Evolutionary conservation across 92 coral and sea anemone genomes (phyloP), one percentile per base, ranked within the genome.

Genomic region (Ricordea florida): DNA sequence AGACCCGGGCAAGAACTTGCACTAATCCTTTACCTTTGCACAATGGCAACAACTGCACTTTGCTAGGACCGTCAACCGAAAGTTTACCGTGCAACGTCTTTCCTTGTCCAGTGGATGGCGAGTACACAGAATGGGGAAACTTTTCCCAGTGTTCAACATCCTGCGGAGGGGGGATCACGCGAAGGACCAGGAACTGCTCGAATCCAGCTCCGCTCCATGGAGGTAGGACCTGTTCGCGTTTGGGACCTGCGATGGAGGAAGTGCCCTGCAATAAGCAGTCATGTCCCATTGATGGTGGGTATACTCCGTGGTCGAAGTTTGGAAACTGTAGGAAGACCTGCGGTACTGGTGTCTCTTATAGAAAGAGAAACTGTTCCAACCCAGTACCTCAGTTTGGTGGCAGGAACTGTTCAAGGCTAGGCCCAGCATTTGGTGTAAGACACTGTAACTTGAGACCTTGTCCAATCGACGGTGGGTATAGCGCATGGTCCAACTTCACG

Each of bases 371-470:
- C 33, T 93, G 98, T 41, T 74, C 83, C 0, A 79, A 86, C 60
- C 98, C 98, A 9, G 30, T 44, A 13, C 97, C 97, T 22, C 89
- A 68, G 65, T 81, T 58, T 63, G 97, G 94, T 6, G 97, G 97
- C 23, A 35, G 25, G 16, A 84, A 90, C 30, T 93, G 98, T 43
- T 64, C 89, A 21, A 28, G n/a, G 2, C 31, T 76, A 11, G 98
- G 98, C 21, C 76, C 79, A n/a, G 56, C 65, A 9, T 2, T 30
- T 23, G 96, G 90, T 62, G 31, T 43, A 5, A 57, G 46, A n/a
- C 29, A 11, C 9, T 93, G 98, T 63, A 59, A 83, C 47, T 30
- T 69, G 21, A 75, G 46, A 10, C 91, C 83, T 6, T 92, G 97
- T 51, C 93, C 98, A 1, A 65, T 90, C 37, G 74, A 90, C 22